Percentiles rank a stretch among this genome's conserved stretches.
Conservation (phyloP, 2,113 vertebrate genomes). For the Hydropotes inermis region DNA sequence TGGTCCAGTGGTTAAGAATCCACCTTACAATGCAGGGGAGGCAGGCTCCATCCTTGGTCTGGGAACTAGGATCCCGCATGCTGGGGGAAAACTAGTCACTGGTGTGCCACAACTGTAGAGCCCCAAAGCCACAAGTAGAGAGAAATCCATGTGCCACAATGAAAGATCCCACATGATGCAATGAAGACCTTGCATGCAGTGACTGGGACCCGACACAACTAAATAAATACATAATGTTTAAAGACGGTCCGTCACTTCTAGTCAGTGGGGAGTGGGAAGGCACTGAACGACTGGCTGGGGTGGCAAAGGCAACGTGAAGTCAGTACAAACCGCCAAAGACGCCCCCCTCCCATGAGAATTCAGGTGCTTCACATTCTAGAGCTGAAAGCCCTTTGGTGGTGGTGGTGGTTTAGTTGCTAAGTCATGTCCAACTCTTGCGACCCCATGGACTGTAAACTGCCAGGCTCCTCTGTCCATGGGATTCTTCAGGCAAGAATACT, state of each 20-base stretch:
- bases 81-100: background rate
- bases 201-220: background rate
- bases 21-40: background rate
- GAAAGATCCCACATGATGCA: background rate
- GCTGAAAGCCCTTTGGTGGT: background rate
- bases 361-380: background rate
- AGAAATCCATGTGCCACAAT: background rate
- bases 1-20: background rate
- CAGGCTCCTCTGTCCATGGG: too few relatives aligned
- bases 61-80: background rate
- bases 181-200: background rate
- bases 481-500: too few relatives aligned
- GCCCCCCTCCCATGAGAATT: rapidly evolving
- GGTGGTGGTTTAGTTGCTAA: too few relatives aligned
- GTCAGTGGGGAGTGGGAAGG: background rate
- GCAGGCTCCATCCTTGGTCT: background rate
- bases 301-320: background rate
- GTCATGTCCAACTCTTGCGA: too few relatives aligned
- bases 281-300: background rate
- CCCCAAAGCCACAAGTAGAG: background rate
- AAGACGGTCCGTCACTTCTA: background rate
- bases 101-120: background rate
- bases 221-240: background rate
- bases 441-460: too few relatives aligned
- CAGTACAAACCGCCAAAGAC: background rate